A percentile compares a stretch with the other conserved stretches of the same genome.
phyloP scores from a whole-genome alignment of 1,140 invertebrate genomes.

The Nymphalis io region DNA sequence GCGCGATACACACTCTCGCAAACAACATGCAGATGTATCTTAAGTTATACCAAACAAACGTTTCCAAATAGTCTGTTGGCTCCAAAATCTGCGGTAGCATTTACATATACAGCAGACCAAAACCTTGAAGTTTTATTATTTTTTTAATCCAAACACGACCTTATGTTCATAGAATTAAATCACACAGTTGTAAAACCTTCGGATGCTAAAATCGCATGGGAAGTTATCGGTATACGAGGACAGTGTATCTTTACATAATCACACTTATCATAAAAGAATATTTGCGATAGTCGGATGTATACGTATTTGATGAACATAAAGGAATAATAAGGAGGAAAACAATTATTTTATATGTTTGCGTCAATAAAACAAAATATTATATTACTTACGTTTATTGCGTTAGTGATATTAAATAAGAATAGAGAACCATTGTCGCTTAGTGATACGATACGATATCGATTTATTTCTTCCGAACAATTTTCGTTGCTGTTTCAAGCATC shows the following conservation, averaged over 20 bases:
- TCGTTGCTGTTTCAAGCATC: too few relatives aligned
- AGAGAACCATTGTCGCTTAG: neutral
- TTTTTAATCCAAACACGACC: slow-evolving; percentile 11
- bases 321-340: slow-evolving; percentile 24
- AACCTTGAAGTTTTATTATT: slow-evolving; percentile 19
- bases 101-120: slow-evolving; percentile 42
- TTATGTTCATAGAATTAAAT: neutral
- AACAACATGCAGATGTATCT: slow-evolving; percentile 61
- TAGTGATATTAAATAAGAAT: slow-evolving; percentile 14
- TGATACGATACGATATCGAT: neutral
- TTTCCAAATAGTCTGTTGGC: slow-evolving; percentile 47
- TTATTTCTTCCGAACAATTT: too few relatives aligned
- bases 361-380: slow-evolving; percentile 21
- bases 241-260: slow-evolving; percentile 33
- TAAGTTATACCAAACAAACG: slow-evolving; percentile 53
- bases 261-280: slow-evolving; percentile 36
- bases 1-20: slow-evolving; percentile 60
- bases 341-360: slow-evolving; percentile 19
- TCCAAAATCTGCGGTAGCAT: slow-evolving; percentile 44
- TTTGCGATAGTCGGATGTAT: slow-evolving; percentile 25
- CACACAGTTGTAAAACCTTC: slow-evolving; percentile 4
- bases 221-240: slow-evolving; percentile 15
- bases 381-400: slow-evolving; percentile 25
- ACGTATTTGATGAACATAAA: slow-evolving; percentile 28
- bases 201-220: slow-evolving; percentile 11